Percentiles rank a stretch among this genome's conserved stretches.
Evolutionary conservation across 2,888 invertebrate genomes (phyloP).

Genomic region (Dicranocentrus wangi): DNA sequence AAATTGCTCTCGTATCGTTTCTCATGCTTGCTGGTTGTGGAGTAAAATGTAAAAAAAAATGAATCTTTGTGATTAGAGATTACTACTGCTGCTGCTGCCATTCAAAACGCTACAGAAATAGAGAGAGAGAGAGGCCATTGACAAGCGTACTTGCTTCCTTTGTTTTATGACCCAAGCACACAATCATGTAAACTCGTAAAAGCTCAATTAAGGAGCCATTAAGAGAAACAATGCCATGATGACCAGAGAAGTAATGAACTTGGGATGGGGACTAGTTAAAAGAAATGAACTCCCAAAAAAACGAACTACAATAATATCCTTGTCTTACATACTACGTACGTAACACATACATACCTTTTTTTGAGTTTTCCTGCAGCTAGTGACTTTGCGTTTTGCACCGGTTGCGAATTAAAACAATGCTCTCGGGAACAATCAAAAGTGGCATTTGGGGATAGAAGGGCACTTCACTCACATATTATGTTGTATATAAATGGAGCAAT

Average conservation of each 20-base stretch:
- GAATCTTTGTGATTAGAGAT: no score
- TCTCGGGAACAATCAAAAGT: conserved; percentile 6
- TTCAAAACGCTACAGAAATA: no score
- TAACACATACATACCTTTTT: neutral
- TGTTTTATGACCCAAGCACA: neutral
- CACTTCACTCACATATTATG: conserved; percentile 14
- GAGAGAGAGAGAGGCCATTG: conserved; percentile 1
- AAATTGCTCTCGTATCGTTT: no score
- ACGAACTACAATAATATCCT: no score
- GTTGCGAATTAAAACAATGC: neutral
- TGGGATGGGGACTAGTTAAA: neutral
- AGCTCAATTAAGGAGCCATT: neutral
- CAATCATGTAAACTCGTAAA: neutral
- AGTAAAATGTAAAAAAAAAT: no score
- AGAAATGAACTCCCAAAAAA: neutral
- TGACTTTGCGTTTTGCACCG: no score
- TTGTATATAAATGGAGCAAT: no score
- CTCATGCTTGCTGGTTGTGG: no score
- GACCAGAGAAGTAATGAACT: conserved; percentile 8
- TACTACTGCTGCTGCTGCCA: no score
- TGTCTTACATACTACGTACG: no score
- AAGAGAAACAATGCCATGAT: neutral
- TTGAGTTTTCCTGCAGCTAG: neutral
- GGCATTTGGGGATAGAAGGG: no score
- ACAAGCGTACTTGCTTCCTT: neutral